Percentiles rank a stretch among this genome's conserved stretches.
Conservation (phyloP, 1,140 invertebrate genomes). For the Hycleus cichorii region DNA sequence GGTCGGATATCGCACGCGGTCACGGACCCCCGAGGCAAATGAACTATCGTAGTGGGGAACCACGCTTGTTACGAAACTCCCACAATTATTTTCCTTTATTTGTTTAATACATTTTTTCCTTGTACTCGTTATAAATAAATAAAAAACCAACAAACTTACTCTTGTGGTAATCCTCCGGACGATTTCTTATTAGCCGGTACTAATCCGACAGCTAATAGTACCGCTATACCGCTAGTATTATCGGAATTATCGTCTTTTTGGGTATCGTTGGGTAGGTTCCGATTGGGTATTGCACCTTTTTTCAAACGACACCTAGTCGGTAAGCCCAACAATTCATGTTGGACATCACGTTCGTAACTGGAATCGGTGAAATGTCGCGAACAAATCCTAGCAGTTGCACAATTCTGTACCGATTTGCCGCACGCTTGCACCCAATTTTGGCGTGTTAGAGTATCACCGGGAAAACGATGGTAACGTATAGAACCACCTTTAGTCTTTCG, state of each 20-base stretch:
- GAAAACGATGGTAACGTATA: conserved; percentile 52
- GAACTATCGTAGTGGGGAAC: conserved; percentile 23
- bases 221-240: conserved; percentile 30
- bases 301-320: conserved; percentile 47
- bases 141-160: conserved; percentile 31
- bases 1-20: conserved; percentile 24
- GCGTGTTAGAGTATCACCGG: conserved; percentile 47
- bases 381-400: conserved; percentile 51
- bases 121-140: not conserved
- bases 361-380: conserved; percentile 49
- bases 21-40: conserved; percentile 33
- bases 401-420: conserved; percentile 46
- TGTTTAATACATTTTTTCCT: not conserved
- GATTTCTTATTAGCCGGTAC: conserved; percentile 43
- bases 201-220: conserved; percentile 46
- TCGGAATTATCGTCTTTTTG: conserved; percentile 21
- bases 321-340: conserved; percentile 50
- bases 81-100: not conserved
- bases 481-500: conserved; percentile 49
- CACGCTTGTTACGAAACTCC: conserved; percentile 13
- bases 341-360: conserved; percentile 51
- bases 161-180: conserved; percentile 39
- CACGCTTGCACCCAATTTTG: conserved; percentile 47
- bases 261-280: conserved; percentile 28
- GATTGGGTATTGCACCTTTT: conserved; percentile 46